These are phyloP conservation scores for Peribatodes rhomboidaria DNA, from an alignment of 2,888 invertebrate species.

Conservation along the genomic window DNA sequence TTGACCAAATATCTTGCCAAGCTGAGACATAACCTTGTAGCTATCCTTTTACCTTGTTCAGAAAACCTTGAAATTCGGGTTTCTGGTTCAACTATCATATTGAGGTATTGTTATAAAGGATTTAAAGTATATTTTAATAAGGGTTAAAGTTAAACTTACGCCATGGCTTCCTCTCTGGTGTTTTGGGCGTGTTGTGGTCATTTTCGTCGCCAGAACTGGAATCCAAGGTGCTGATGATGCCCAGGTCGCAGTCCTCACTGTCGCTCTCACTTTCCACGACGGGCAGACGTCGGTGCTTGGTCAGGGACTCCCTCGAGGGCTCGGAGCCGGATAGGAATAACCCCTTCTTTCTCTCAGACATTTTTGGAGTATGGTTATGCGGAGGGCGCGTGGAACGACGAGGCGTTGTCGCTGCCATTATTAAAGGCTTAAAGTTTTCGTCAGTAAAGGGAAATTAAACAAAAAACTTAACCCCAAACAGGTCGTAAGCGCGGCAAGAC, in stretches of 20 bases:
- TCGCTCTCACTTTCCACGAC: slow-evolving; percentile 82
- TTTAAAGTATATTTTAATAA: not conserved
- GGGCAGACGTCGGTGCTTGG: slow-evolving; percentile 74
- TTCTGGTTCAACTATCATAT: slow-evolving; percentile 5
- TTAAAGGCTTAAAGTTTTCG: slow-evolving; percentile 43
- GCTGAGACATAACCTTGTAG: slow-evolving; percentile 30
- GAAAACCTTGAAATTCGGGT: slow-evolving; percentile 23
- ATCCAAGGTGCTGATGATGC: slow-evolving; percentile 86
- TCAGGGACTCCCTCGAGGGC: slow-evolving; percentile 70
- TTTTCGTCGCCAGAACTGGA: slow-evolving; percentile 78
- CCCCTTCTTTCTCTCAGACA: slow-evolving; percentile 88
- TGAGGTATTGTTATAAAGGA: not conserved
- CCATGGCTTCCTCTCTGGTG: slow-evolving; percentile 70
- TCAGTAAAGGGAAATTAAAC: slow-evolving; percentile 26
- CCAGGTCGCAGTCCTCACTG: slow-evolving; percentile 85
- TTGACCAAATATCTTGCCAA: slow-evolving; percentile 27
- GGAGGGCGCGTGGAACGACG: slow-evolving; percentile 73
- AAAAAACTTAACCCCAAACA: slow-evolving; percentile 30
- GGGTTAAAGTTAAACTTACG: slow-evolving; percentile 64
- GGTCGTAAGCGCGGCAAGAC: slow-evolving; percentile 42
- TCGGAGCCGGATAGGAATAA: slow-evolving; percentile 81
- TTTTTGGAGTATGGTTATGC: slow-evolving; percentile 84
- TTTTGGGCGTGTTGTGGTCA: slow-evolving; percentile 70
- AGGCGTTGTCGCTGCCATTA: slow-evolving; percentile 77
- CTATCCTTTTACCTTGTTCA: slow-evolving; percentile 27